Evolutionary conservation across 1,140 invertebrate species (phyloP).

Genomic region (Bicyclus anynana): DNA sequence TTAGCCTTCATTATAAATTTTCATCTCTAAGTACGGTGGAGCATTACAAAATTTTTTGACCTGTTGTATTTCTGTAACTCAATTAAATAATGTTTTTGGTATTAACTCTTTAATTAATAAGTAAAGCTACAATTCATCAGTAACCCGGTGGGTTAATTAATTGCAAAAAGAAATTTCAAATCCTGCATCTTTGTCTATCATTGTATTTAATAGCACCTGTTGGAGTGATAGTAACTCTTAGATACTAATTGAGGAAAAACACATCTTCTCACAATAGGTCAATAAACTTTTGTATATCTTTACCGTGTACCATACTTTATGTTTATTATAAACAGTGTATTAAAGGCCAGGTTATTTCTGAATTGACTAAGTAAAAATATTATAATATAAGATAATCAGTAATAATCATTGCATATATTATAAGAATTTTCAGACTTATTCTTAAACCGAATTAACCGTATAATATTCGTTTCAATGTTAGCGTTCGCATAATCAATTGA

Average conservation of each 20-base stretch:
- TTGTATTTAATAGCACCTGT: too few relatives aligned
- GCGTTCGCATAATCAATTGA: constrained; percentile 15
- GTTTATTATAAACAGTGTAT: not conserved
- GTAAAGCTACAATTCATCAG: too few relatives aligned
- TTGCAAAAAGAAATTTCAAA: too few relatives aligned
- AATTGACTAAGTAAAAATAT: constrained; percentile 14
- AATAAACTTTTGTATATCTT: not conserved
- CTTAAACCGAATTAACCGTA: constrained; percentile 18
- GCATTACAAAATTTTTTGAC: not conserved
- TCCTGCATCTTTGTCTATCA: too few relatives aligned
- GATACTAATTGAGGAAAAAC: too few relatives aligned
- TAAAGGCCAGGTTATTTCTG: constrained; percentile 10
- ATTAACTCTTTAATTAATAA: too few relatives aligned
- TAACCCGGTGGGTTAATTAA: too few relatives aligned
- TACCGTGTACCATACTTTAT: not conserved
- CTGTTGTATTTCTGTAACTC: not conserved
- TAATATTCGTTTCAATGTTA: constrained; percentile 16
- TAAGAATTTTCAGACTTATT: constrained; percentile 12
- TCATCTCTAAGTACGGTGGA: not conserved
- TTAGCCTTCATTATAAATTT: too few relatives aligned
- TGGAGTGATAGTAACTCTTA: too few relatives aligned
- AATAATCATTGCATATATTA: constrained; percentile 8
- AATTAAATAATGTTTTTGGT: too few relatives aligned
- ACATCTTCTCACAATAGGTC: too few relatives aligned
- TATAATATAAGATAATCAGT: constrained; percentile 14